These are phyloP conservation scores for Pomacea canaliculata DNA, from an alignment of 2,888 invertebrate genomes.

Conservation along the genomic window DNA sequence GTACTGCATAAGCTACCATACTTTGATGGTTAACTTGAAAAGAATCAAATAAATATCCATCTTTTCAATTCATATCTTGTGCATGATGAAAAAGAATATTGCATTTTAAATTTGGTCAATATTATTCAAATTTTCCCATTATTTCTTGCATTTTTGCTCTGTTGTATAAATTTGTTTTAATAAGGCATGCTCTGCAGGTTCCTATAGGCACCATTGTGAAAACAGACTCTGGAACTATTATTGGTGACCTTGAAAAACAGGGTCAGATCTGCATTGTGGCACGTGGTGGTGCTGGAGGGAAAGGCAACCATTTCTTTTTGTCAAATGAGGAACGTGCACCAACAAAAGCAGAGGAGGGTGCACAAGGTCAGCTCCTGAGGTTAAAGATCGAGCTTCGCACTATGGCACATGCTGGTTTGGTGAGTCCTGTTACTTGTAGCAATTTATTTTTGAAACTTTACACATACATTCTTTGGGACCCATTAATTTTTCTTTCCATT, in stretches of 20 bases:
- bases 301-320: constrained; percentile 93
- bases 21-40: no score
- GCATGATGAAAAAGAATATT: no score
- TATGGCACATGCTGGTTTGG: constrained; percentile 90
- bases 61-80: no score
- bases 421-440: constrained; percentile 33
- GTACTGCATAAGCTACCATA: no score
- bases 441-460: no score
- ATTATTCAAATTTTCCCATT: no score
- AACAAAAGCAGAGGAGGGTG: constrained; percentile 88
- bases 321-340: constrained; percentile 85
- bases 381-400: constrained; percentile 84
- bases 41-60: no score
- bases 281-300: constrained; percentile 94
- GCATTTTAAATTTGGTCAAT: no score
- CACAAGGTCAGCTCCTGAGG: constrained; percentile 79
- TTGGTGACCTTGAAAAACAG: constrained; percentile 78
- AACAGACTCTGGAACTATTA: constrained; percentile 72
- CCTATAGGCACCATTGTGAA: constrained; percentile 86
- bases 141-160: no score
- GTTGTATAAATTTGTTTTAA: no score
- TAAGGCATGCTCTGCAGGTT: constrained; percentile 72
- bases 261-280: constrained; percentile 91
- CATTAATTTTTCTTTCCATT: no score
- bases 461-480: no score